Conservation (phyloP, 2,113 vertebrate species). For the Cottus gobio region DNA sequence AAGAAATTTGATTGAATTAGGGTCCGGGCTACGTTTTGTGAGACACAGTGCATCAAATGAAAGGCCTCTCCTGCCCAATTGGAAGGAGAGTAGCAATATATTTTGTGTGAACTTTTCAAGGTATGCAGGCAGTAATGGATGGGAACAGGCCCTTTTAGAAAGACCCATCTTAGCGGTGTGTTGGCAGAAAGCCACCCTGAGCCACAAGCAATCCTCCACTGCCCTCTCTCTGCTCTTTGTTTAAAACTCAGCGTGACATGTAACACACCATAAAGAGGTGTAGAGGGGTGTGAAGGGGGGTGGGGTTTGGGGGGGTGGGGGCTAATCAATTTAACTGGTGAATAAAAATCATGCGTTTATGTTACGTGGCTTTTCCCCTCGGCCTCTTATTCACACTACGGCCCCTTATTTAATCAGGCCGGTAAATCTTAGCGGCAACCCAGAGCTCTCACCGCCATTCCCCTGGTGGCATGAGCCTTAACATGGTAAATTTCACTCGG, state of each 20-base stretch:
- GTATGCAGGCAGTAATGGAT: slow-evolving; percentile 62
- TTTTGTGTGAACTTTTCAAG: slow-evolving; percentile 69
- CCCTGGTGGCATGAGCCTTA: slow-evolving; percentile 76
- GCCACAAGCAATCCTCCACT: slow-evolving; percentile 68
- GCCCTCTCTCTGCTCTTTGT: slow-evolving; percentile 71
- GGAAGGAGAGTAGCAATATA: slow-evolving; percentile 37
- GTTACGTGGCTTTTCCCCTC: slow-evolving; percentile 68
- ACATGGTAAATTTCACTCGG: slow-evolving; percentile 82
- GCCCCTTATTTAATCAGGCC: slow-evolving; percentile 81
- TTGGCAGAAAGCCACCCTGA: slow-evolving; percentile 59
- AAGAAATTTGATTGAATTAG: slow-evolving; percentile 41
- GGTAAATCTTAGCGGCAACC: slow-evolving; percentile 74
- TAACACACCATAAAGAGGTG: slow-evolving; percentile 62
- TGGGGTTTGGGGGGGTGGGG: neutral
- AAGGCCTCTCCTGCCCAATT: slow-evolving; percentile 22
- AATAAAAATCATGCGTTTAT: slow-evolving; percentile 71
- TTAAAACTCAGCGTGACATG: slow-evolving; percentile 75
- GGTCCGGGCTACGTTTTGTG: slow-evolving; percentile 23
- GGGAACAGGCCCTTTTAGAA: slow-evolving; percentile 53
- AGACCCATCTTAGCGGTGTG: slow-evolving; percentile 54
- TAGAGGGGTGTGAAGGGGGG: slow-evolving; percentile 8
- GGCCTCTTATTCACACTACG: slow-evolving; percentile 76
- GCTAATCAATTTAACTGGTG: slow-evolving; percentile 74
- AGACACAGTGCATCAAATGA: slow-evolving; percentile 46
- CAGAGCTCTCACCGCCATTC: slow-evolving; percentile 68